Conservation (phyloP, 1,140 invertebrate species). For the Ruditapes philippinarum region DNA sequence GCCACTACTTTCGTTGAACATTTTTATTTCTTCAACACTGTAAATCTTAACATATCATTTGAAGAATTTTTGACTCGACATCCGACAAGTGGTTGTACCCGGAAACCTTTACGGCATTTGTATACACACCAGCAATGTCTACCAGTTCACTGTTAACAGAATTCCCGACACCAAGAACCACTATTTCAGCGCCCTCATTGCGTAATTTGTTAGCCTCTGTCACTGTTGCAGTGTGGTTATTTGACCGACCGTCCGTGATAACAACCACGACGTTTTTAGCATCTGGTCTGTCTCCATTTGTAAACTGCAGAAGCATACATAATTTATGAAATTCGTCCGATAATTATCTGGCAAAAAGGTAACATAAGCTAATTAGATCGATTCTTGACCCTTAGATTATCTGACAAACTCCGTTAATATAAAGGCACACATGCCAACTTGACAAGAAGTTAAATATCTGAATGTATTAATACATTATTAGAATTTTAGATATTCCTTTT, state of each 20-base stretch:
- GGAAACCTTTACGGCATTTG: not conserved
- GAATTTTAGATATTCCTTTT: too few species aligned
- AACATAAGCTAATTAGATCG: too few species aligned
- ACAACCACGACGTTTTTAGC: conserved; percentile 38
- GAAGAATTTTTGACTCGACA: not conserved
- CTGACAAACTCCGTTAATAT: too few species aligned
- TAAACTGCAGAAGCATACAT: not conserved
- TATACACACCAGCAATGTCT: not conserved
- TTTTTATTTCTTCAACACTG: too few species aligned
- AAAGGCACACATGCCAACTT: too few species aligned
- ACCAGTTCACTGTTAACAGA: not conserved
- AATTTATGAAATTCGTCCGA: not conserved
- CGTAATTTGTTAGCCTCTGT: conserved; percentile 1
- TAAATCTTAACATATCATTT: conserved; percentile 5
- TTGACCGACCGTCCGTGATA: conserved; percentile 36
- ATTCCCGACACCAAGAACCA: conserved; percentile 18
- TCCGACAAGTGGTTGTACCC: not conserved
- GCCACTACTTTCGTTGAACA: too few species aligned
- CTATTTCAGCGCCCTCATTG: not conserved
- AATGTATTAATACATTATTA: too few species aligned
- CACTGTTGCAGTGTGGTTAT: conserved; percentile 9
- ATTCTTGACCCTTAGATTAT: too few species aligned
- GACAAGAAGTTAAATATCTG: too few species aligned
- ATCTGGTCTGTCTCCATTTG: conserved; percentile 40
- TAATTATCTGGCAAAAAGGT: too few species aligned